Base-by-base conservation (phyloP, 2,113 vertebrate species). In the Brachyhypopomus occidentalis region DNA sequence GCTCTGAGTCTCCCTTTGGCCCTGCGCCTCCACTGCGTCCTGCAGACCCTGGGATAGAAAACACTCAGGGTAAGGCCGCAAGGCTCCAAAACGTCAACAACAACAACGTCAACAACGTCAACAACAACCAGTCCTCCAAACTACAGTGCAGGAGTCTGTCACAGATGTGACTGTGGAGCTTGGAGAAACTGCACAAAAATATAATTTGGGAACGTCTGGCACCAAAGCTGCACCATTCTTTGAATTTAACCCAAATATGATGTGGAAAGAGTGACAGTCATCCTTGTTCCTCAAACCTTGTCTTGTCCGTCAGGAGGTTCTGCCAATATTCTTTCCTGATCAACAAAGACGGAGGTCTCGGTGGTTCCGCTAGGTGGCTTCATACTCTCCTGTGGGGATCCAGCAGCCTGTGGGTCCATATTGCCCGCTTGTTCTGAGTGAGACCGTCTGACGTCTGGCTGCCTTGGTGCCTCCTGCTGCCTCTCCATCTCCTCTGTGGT, bases 21-120 rank as follows among this genome's bases (percentile, higher is more conserved):
- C 85, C 81, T 95, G 93, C 6, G 94, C 92, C 0, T 96, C 94
- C 11, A 88, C 94, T 23, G 93, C 91, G 79, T 95, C 91, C 77
- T 94, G 93, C 0, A 92, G 92, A 85, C 94, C 94, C 95, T 96
- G 73, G 63, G 16, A 77, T 8, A 23, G 85, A 2, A 70, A 74
- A 74, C 30, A 66, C 41, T 36, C 5, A 20, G 30, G n/a, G 30
- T 71, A 14, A 79, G 45, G 45, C 11, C 17, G 56, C 25, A 12
- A 59, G 17, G 17, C 17, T 38, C 45, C 12, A 14, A 52, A 52
- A 14, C 45, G 2, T 38, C 34, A 9, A n/a, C 20, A 4, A n/a
- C 30, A 20, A 14, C 5, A 14, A 48, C 41, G 17, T 16, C 8
- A 22, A 25, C 22, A 8, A 8, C 14, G 60, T 5, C 1, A 11